Percentiles rank a stretch among this genome's conserved stretches.
phyloP scores from a whole-genome alignment of 1,140 invertebrate genomes.

The Papilio dardanus region DNA sequence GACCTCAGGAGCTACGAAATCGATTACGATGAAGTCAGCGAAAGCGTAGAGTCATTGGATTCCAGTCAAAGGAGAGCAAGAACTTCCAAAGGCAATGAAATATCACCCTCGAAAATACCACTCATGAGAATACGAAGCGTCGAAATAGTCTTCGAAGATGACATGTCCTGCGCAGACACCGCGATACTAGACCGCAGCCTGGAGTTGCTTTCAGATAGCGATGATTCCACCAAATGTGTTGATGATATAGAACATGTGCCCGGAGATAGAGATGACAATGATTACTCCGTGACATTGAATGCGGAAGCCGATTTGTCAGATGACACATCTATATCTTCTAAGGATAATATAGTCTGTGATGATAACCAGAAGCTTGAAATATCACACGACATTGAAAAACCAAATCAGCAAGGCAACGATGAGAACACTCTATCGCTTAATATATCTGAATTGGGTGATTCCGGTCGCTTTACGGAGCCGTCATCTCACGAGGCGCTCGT shows the following conservation, averaged over 20 bases:
- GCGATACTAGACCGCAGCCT: constrained; percentile 66
- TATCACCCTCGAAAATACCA: constrained; percentile 72
- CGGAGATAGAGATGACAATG: constrained; percentile 54
- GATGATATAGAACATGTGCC: constrained; percentile 67
- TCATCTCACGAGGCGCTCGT: constrained; percentile 63
- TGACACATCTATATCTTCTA: constrained; percentile 61
- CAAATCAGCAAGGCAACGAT: background rate
- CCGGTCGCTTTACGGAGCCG: constrained; percentile 71
- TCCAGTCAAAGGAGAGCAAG: constrained; percentile 55
- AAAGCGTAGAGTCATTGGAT: constrained; percentile 62
- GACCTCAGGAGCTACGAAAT: constrained; percentile 76
- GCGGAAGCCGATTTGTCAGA: constrained; percentile 71
- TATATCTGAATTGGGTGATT: constrained; percentile 68
- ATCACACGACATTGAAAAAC: background rate
- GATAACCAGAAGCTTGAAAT: constrained; percentile 22
- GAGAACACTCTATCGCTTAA: constrained; percentile 59
- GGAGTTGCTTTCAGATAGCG: constrained; percentile 67
- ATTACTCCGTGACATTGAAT: constrained; percentile 71
- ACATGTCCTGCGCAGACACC: constrained; percentile 73
- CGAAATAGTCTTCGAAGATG: constrained; percentile 78
- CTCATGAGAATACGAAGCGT: constrained; percentile 78
- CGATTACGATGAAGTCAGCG: constrained; percentile 76
- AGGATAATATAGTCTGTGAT: constrained; percentile 42
- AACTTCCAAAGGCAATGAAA: constrained; percentile 71
- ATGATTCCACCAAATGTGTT: constrained; percentile 74